Percentiles rank a stretch among this genome's conserved stretches.
phyloP scores from a whole-genome alignment of 1,140 invertebrate genomes.

The Apis dorsata region DNA sequence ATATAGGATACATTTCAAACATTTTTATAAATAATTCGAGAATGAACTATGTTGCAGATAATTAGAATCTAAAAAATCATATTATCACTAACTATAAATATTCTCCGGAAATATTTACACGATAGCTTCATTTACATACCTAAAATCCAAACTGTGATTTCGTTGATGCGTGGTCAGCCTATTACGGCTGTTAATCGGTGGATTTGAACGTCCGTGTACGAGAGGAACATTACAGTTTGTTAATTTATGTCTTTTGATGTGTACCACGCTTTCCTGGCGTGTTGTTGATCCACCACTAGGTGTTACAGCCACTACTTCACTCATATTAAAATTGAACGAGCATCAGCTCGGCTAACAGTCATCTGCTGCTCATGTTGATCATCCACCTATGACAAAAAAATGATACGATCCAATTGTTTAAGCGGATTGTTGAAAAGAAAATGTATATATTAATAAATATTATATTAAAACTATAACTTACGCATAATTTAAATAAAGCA shows the following conservation, averaged over 20 bases:
- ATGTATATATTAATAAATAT: no score
- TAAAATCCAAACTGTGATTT: constrained; percentile 88
- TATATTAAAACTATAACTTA: neutral
- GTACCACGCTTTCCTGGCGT: constrained; percentile 75
- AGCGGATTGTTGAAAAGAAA: neutral
- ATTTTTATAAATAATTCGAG: neutral
- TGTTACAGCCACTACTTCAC: constrained; percentile 77
- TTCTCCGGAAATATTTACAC: constrained; percentile 1
- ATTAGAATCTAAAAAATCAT: neutral
- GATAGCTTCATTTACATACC: constrained; percentile 76
- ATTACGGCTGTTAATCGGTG: constrained; percentile 80
- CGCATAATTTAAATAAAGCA: neutral
- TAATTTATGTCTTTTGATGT: constrained; percentile 77
- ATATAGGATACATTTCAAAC: neutral
- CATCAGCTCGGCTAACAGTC: constrained; percentile 77
- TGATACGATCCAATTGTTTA: neutral
- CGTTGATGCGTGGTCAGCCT: constrained; percentile 87
- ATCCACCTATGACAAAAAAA: constrained; percentile 63
- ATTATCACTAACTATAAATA: constrained; percentile 36
- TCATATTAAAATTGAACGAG: constrained; percentile 79
- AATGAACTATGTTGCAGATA: neutral
- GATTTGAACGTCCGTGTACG: constrained; percentile 83
- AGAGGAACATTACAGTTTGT: constrained; percentile 78
- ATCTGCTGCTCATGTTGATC: constrained; percentile 76
- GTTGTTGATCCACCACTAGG: constrained; percentile 75